Base-by-base conservation (phyloP, 2,888 invertebrate genomes). In the Arge pagana region DNA sequence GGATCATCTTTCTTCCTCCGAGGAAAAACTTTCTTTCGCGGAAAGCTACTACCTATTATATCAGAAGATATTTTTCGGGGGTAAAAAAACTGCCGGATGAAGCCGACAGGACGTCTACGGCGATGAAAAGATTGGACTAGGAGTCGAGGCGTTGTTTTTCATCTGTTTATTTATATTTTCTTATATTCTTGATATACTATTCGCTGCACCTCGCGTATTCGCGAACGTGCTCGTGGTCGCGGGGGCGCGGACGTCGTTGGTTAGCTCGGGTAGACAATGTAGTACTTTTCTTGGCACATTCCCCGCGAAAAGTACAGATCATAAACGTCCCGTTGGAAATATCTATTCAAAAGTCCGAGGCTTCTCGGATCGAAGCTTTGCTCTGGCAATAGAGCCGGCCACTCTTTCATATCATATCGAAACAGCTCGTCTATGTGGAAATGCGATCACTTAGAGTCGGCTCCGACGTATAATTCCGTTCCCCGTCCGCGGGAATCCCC, bases 341-440 rank as follows among this genome's bases (percentile, higher is more conserved):
- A 68, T 62, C 65, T 63, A 33, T 51, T 41, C 41, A 52, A 39
- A 39, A 37, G 39, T 48, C 48, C 48, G 48, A 48, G 48, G 33
- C 48, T 52, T 26, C 42, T 30, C 3, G 4, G 7, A 3, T n/a
- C 33, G 4, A 4, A 6, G 19, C 33, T 33, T 18, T 36, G 48
- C 49, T 33, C 37, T 37, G 31, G 62, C 67, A 63, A 68, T 65
- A 65, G 62, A 61, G 60, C 56, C 54, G 58, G 62, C 63, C 67
- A 67, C 70, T 72, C 69, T 72, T 70, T 73, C 71, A 73, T 73
- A 72, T 70, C 66, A 66, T 65, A 67, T 61, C 64, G 62, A 43
- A 63, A 56, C 63, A 72, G 66, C 74, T 75, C 74, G 75, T 75
- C 73, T 74, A 75, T 75, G 75, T 75, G 75, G 71, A 75, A 75